Evolutionary conservation across 2,113 vertebrate genomes (phyloP).

Genomic region (Bagarius yarrelli): DNA sequence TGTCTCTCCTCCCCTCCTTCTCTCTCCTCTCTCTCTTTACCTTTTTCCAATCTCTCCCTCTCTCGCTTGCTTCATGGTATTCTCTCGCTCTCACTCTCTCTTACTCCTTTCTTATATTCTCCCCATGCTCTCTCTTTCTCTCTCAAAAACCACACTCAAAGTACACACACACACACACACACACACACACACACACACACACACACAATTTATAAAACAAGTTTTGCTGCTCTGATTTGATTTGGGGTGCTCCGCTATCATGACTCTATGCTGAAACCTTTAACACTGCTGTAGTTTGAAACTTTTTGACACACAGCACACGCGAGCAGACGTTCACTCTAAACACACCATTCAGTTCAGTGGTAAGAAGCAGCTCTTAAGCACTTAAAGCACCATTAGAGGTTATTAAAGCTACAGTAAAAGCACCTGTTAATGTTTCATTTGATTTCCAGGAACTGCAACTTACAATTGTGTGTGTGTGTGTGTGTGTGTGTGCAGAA

Average conservation of each 20-base stretch:
- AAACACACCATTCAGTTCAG: not conserved
- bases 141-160: not conserved
- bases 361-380: not conserved
- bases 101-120: not conserved
- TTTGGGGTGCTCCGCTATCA: conserved; percentile 27
- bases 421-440: conserved; percentile 38
- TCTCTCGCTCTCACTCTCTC: not conserved
- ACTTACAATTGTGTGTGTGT: conserved; percentile 10
- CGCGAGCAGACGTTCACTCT: not conserved
- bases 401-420: conserved; percentile 38
- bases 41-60: not conserved
- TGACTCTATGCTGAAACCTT: not conserved
- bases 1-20: not conserved
- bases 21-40: not conserved
- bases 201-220: not conserved
- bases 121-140: not conserved
- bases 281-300: conserved; percentile 5
- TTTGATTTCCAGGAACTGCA: conserved; percentile 44
- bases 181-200: conserved; percentile 8
- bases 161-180: not conserved
- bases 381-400: conserved; percentile 37
- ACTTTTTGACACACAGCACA: not conserved
- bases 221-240: conserved; percentile 25
- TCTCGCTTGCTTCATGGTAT: not conserved
- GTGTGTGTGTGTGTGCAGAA: conserved; percentile 13